A percentile compares a stretch with the other conserved stretches of the same genome.
phyloP scores from a whole-genome alignment of 2,113 vertebrate species.

The Crypturellus undulatus region DNA sequence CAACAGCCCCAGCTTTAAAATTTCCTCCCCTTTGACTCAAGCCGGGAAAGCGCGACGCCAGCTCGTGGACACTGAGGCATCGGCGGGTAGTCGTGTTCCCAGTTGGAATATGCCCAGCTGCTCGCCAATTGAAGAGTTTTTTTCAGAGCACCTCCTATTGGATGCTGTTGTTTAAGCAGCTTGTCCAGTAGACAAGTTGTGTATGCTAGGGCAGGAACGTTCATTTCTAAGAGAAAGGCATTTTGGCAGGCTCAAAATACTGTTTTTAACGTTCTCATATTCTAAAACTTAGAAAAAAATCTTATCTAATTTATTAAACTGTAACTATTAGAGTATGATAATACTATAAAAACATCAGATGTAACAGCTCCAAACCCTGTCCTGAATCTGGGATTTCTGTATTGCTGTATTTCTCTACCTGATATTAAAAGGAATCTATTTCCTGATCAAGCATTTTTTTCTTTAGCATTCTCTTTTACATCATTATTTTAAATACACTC shows the following conservation, averaged over 20 bases:
- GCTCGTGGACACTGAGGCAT: no score
- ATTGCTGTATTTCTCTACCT: not conserved
- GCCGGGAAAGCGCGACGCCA: not conserved
- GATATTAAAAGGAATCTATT: not conserved
- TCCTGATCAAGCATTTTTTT: not conserved
- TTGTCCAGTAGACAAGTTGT: not conserved
- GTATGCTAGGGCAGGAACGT: not conserved
- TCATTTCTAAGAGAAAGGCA: not conserved
- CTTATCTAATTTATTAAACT: not conserved
- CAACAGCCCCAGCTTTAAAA: not conserved
- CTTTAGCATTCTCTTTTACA: not conserved
- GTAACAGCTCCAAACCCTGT: not conserved
- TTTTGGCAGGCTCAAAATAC: not conserved
- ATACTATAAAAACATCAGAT: not conserved
- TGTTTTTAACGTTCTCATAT: not conserved
- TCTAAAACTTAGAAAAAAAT: not conserved
- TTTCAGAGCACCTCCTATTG: accelerated
- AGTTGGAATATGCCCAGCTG: not conserved
- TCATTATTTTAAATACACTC: not conserved
- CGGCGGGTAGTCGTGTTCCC: no score
- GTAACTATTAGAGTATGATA: not conserved
- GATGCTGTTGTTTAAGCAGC: not conserved
- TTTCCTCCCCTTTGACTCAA: no score
- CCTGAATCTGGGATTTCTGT: not conserved
- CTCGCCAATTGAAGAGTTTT: not conserved